Evolutionary conservation across 2,888 invertebrate genomes (phyloP), one percentile per base, ranked within the genome.

Genomic region (Drosophila diplacantha): DNA sequence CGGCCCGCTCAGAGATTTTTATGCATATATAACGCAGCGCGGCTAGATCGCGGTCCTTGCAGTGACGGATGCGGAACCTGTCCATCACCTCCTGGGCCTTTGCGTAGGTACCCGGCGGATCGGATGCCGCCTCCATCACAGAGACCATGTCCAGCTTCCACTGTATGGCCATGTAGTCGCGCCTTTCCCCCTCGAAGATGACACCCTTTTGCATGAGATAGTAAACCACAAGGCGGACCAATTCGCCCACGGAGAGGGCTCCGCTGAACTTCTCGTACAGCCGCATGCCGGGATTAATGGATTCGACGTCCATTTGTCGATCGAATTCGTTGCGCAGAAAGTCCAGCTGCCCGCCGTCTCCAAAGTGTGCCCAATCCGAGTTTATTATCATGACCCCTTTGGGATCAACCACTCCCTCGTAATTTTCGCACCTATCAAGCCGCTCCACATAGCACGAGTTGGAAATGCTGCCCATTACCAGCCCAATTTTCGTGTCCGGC

Each of bases 171-270:
- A 64, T 60, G 16, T 73, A 73, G 5, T 73, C 74, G 3, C 65
- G 35, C 7, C 41, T 65, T 14, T 59, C 60, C 2, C 56, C 71
- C 3, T 37, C 59, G 8, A 85, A 84, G 0, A 84, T 65, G 3
- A 39, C 91, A 82, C 93, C 93, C 84, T 91, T 91, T 71, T 91
- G 90, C 24, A 94, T 93, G 69, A 97, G 93, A 82, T 93, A 93
- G 32, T 94, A 93, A 26, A 98, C 89, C 3, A 94, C 93, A 37
- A 95, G 90, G 55, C 99, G 92, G 1, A 94, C 95, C 55, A 99
- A 87, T 88, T 99, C 99, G 6, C 98, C 98, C 93, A 98, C 92
- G 88, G 97, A 98, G 95, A 98, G 97, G 35, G 98, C 97, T 0
- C 96, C 96, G 8, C 76, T 72, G 43, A 73, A 79, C 89, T 99